Conservation (phyloP, 2,888 invertebrate species). For the Lithophane leautieri region DNA sequence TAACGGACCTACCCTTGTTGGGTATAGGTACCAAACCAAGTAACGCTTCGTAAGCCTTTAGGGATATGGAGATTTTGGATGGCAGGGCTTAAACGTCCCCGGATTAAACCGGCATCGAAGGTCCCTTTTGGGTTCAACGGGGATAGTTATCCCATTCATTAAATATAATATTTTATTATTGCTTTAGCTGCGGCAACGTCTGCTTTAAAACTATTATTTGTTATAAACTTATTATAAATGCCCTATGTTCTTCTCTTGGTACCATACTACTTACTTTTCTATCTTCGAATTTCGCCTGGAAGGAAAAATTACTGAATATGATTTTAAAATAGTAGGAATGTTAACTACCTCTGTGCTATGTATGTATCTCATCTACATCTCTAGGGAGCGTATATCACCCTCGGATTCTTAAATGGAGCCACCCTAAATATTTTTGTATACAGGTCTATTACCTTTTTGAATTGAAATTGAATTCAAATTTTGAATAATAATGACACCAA, state of each 20-base stretch:
- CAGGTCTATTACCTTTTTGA: neutral
- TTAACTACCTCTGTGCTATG: neutral
- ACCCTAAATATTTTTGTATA: neutral
- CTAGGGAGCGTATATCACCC: neutral
- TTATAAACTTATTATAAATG: neutral
- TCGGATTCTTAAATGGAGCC: neutral
- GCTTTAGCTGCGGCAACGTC: neutral
- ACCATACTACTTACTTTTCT: neutral
- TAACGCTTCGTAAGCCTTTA: neutral
- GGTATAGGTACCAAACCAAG: too few relatives aligned
- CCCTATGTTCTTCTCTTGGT: neutral
- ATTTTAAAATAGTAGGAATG: neutral
- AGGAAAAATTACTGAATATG: neutral
- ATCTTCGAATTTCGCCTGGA: neutral
- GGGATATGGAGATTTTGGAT: constrained; percentile 30
- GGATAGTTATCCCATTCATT: constrained; percentile 23
- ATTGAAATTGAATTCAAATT: neutral
- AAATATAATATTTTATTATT: constrained; percentile 30
- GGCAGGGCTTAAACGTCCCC: constrained; percentile 31
- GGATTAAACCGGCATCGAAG: constrained; percentile 45
- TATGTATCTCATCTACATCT: neutral
- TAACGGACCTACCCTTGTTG: too few relatives aligned
- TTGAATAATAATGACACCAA: neutral
- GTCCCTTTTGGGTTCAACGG: constrained; percentile 18
- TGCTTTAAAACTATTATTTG: constrained; percentile 10